A percentile compares a stretch with the other conserved stretches of the same genome.
These are phyloP conservation scores for Carcinoscorpius rotundicauda DNA, from an alignment of 1,140 invertebrate species.

Conservation along the genomic window DNA sequence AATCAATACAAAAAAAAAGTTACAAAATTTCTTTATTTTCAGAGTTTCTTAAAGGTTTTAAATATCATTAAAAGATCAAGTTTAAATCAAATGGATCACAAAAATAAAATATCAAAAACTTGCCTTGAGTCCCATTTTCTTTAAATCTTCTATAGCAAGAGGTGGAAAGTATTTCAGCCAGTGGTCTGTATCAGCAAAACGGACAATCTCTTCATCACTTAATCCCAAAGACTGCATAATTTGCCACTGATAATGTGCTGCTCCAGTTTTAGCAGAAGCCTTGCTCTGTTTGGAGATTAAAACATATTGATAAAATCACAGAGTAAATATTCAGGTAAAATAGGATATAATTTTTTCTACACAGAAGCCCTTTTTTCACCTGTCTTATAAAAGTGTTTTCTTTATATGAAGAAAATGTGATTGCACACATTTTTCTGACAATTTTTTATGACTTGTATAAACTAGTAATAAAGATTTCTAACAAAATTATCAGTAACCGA, in stretches of 20 bases:
- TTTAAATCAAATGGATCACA: too few species aligned
- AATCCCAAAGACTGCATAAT: slow-evolving; percentile 94
- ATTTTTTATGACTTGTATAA: too few species aligned
- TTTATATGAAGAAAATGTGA: too few species aligned
- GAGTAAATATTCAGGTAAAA: too few species aligned
- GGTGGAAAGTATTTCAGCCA: slow-evolving; percentile 98
- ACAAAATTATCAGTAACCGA: too few species aligned
- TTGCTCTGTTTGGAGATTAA: slow-evolving; percentile 54
- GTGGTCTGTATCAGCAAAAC: slow-evolving; percentile 79
- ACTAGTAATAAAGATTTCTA: too few species aligned
- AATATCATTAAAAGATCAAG: too few species aligned
- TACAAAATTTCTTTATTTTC: not conserved
- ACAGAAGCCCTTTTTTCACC: not conserved
- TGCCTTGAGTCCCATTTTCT: slow-evolving; percentile 78
- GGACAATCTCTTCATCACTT: slow-evolving; percentile 74
- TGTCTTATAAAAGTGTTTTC: not conserved
- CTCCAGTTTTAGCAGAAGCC: slow-evolving; percentile 80
- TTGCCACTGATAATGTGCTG: slow-evolving; percentile 94
- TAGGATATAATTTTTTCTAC: not conserved
- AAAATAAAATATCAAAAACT: slow-evolving; percentile 26
- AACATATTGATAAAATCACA: too few species aligned
- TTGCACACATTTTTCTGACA: too few species aligned
- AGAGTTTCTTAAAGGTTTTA: not conserved
- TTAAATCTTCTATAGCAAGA: slow-evolving; percentile 69
- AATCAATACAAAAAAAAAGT: slow-evolving; percentile 16